Percentiles rank a stretch among this genome's conserved stretches.
Evolutionary conservation across 2,797 vertebrate species (phyloP).

Genomic region (Scolopax rusticola): DNA sequence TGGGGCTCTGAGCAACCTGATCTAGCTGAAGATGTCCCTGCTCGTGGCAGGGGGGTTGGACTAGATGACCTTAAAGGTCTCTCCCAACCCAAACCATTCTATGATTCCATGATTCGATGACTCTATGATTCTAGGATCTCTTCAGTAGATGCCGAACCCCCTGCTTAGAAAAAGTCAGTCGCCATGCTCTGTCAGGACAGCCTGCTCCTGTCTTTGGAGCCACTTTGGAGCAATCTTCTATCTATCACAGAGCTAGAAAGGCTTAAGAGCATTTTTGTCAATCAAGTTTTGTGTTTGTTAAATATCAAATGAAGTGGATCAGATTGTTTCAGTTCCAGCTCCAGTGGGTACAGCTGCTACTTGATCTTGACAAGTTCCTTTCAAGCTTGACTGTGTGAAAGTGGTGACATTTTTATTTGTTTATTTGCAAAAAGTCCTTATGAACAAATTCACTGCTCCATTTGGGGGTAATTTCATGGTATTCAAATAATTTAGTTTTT

Average conservation of each 20-base stretch:
- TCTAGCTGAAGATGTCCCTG: background rate
- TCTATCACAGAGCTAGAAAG: background rate
- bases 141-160: background rate
- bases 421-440: constrained; percentile 7
- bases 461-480: background rate
- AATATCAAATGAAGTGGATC: background rate
- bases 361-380: background rate
- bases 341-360: background rate
- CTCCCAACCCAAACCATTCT: background rate
- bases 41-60: background rate
- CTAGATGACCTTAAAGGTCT: background rate
- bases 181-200: background rate
- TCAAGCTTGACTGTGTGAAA: background rate
- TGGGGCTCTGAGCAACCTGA: background rate
- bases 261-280: background rate
- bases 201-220: background rate
- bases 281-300: background rate
- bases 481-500: background rate
- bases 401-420: background rate
- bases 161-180: background rate
- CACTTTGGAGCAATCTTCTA: background rate
- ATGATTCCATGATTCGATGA: background rate
- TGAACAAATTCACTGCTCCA: background rate
- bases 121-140: background rate
- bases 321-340: background rate